Conservation (phyloP, 2,113 vertebrate genomes). For the Saguinus imperator region DNA sequence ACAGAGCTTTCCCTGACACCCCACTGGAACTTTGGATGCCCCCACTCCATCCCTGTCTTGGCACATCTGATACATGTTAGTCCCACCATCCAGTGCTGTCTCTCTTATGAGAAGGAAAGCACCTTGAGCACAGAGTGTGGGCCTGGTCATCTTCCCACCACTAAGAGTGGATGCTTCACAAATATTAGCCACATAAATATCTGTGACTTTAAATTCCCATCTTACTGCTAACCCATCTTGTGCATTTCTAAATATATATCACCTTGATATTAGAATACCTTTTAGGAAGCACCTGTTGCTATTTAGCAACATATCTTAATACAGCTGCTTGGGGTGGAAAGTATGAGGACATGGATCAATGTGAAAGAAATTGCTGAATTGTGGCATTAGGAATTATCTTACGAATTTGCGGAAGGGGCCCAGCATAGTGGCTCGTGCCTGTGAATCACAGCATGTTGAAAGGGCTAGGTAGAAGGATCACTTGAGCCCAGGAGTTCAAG, state of each 20-base stretch:
- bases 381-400: background rate
- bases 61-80: fast-evolving
- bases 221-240: background rate
- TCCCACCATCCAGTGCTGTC: background rate
- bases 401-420: background rate
- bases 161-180: background rate
- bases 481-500: no score
- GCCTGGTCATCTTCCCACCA: background rate
- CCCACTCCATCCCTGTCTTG: fast-evolving
- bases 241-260: background rate
- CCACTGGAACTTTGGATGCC: fast-evolving
- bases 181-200: background rate
- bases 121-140: no score
- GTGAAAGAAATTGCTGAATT: background rate
- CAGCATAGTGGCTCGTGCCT: no score
- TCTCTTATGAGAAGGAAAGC: background rate
- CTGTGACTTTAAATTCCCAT: background rate
- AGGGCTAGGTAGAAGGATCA: no score
- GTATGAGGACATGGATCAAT: background rate
- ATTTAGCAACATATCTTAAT: background rate
- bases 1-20: background rate
- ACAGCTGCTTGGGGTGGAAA: background rate
- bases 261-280: background rate
- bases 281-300: background rate
- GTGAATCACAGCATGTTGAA: no score